Conservation (phyloP, 1,140 invertebrate species). For the Zaprionus africanus region DNA sequence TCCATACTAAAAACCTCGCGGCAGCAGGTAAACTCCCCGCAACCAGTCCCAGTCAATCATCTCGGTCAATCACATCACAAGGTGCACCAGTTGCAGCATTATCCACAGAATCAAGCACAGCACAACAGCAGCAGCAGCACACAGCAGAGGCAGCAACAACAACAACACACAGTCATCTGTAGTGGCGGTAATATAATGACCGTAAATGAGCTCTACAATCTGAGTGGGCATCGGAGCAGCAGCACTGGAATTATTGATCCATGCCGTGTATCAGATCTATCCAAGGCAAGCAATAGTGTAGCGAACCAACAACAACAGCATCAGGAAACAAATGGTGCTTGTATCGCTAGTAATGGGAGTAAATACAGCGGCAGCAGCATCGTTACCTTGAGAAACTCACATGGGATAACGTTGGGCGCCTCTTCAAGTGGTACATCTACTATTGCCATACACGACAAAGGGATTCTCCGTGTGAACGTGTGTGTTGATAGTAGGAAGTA, state of each 20-base stretch:
- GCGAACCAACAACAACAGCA: neutral
- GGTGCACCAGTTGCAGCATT: slow-evolving; percentile 46
- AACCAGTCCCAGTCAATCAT: slow-evolving; percentile 8
- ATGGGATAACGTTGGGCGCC: slow-evolving; percentile 36
- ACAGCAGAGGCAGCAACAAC: slow-evolving; percentile 42
- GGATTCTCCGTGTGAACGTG: slow-evolving; percentile 52
- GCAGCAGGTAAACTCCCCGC: slow-evolving; percentile 35
- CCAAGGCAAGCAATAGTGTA: slow-evolving; percentile 24
- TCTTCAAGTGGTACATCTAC: slow-evolving; percentile 11
- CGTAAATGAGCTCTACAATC: slow-evolving; percentile 55
- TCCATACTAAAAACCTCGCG: slow-evolving; percentile 56
- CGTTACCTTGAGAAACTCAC: slow-evolving; percentile 46
- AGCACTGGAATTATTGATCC: slow-evolving; percentile 41
- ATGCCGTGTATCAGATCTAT: slow-evolving; percentile 41
- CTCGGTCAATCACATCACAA: slow-evolving; percentile 31
- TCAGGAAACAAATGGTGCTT: slow-evolving; percentile 3
- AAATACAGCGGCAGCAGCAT: slow-evolving; percentile 27
- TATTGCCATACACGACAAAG: slow-evolving; percentile 55
- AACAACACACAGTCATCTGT: slow-evolving; percentile 58
- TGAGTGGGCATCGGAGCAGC: slow-evolving; percentile 36
- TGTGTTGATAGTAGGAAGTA: slow-evolving; percentile 64
- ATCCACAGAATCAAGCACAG: slow-evolving; percentile 16
- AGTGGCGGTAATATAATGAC: slow-evolving; percentile 54
- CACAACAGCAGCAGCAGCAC: neutral
- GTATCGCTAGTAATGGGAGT: slow-evolving; percentile 19